A percentile compares a stretch with the other conserved stretches of the same genome.
Evolutionary conservation across 2,888 invertebrate species (phyloP).

Genomic region (Luperina testacea): DNA sequence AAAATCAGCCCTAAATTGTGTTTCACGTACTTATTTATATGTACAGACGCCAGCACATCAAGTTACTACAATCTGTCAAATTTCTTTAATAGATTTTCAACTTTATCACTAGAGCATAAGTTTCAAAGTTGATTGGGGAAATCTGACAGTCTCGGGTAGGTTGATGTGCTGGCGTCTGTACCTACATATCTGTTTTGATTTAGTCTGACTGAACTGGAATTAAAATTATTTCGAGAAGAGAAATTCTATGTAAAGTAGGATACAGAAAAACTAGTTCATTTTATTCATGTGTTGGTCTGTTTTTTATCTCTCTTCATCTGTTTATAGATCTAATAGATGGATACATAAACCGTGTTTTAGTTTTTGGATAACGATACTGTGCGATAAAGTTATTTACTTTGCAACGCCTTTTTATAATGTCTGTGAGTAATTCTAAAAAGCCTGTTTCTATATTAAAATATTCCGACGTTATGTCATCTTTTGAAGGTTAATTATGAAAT

Average conservation of each 20-base stretch:
- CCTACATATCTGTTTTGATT: background rate
- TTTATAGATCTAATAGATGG: slow-evolving; percentile 38
- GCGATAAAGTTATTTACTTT: slow-evolving; percentile 50
- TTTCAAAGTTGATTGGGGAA: too few species aligned
- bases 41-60: too few species aligned
- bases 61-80: too few species aligned
- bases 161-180: too few species aligned
- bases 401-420: slow-evolving; percentile 53
- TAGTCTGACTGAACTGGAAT: slow-evolving; percentile 20
- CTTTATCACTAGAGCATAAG: too few species aligned
- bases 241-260: slow-evolving; percentile 26
- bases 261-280: slow-evolving; percentile 45
- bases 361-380: slow-evolving; percentile 44
- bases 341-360: slow-evolving; percentile 39
- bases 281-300: slow-evolving; percentile 18
- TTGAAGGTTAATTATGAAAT: slow-evolving; percentile 12
- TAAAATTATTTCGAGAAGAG: background rate
- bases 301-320: slow-evolving; percentile 45
- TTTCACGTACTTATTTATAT: too few species aligned
- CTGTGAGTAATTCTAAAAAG: slow-evolving; percentile 36
- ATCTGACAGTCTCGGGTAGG: too few species aligned
- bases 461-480: slow-evolving; percentile 15
- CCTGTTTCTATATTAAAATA: slow-evolving; percentile 16
- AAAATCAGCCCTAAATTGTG: too few species aligned
- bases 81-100: too few species aligned